Base-by-base conservation (phyloP, 2,113 vertebrate genomes). In the Circaetus cinerascens region DNA sequence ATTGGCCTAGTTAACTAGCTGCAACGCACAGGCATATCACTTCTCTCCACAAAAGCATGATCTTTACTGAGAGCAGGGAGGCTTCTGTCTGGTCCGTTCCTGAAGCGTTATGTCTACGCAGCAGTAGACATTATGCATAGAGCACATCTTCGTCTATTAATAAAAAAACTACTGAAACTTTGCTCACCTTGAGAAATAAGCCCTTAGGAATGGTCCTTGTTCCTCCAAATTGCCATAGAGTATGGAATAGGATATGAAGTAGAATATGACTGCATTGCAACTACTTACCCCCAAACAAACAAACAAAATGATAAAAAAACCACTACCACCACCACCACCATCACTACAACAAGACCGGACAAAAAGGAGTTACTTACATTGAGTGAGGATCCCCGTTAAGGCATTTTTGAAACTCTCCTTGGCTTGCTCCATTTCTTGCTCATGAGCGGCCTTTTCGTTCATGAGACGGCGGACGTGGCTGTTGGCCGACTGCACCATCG, bases 401-500 rank as follows among this genome's bases (percentile, higher is more conserved):
- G 99, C 98, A 57, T 98, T 99, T 98, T 99, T 99, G 95, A 99
- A 99, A 13, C 79, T 98, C 95, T 99, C 99, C 98, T 99, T 99
- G 95, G 99, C 99, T 71, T 98, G 98, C 64, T 99, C 99, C 98
- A 99, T 98, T 48, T 99, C 98, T 38, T 99, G 98, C 86, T 99
- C 99, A 1, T 99, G 99, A 60, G 98, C 98, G 0, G 98, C 99
- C 87, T 99, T 99, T n/a, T 99, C 99, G 0, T 98, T 99, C 98
- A 99, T 99, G 56, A 99, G 98, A 36, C 98, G 98, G 59, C 99
- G 98, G 88, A 99, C 98, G 1, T 99, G 99, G 96, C 99, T 99
- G 92, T 99, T 99, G 88, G 98, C 98, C 0, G 99, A 99, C 97
- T 99, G 99, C 55, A 99, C 98, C 99, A 99, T 99, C 10, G 99